Percentiles rank a stretch among this genome's conserved stretches.
Evolutionary conservation across 1,140 invertebrate species (phyloP).

Genomic region (Apis dorsata): DNA sequence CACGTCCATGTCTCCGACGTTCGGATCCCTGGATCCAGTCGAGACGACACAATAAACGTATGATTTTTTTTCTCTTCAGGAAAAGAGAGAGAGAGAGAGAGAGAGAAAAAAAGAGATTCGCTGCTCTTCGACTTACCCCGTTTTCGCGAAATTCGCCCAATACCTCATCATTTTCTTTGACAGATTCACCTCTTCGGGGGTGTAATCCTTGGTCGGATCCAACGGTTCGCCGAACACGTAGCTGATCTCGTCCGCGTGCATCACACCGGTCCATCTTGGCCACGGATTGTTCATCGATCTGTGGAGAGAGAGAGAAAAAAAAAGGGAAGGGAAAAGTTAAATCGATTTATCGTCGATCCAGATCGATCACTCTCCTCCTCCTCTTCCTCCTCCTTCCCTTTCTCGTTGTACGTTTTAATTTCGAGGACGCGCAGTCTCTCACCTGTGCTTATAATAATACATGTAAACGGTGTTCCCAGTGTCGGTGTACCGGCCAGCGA

Average conservation of each 20-base stretch:
- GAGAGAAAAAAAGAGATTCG: too few species aligned
- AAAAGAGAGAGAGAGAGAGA: too few species aligned
- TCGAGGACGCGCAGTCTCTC: not conserved
- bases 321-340: not conserved
- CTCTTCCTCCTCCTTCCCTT: too few species aligned
- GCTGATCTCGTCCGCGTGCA: conserved; percentile 97
- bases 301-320: not conserved
- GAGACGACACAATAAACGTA: not conserved
- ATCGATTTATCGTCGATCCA: not conserved
- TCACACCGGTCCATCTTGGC: conserved; percentile 97
- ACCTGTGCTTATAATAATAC: conserved; percentile 95
- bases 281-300: conserved; percentile 90
- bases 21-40: conserved; percentile 82
- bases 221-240: conserved; percentile 97
- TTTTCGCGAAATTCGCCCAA: conserved; percentile 97
- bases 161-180: conserved; percentile 94
- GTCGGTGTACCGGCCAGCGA: conserved; percentile 92
- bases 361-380: not conserved
- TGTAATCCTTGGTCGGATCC: conserved; percentile 89
- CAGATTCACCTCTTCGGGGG: conserved; percentile 88
- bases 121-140: conserved; percentile 84
- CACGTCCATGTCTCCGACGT: conserved; percentile 83
- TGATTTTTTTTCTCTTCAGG: too few species aligned
- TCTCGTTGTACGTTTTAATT: too few species aligned
- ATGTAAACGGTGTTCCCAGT: conserved; percentile 95